Conservation (phyloP, 2,113 vertebrate genomes). For the Paraplagusia blochii region DNA sequence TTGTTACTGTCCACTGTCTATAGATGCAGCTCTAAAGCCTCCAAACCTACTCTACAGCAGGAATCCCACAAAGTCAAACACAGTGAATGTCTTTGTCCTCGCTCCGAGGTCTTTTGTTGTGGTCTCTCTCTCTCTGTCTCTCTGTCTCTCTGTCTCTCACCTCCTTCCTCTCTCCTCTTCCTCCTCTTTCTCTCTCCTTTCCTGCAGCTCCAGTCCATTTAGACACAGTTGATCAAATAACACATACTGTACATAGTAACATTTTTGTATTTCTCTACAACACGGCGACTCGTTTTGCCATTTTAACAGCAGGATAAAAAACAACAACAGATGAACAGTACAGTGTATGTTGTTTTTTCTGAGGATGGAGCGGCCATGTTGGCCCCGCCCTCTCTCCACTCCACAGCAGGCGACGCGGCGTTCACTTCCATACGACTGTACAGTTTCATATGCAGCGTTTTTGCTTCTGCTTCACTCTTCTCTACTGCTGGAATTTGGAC, state of each 20-base stretch:
- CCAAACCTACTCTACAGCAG: too few relatives aligned
- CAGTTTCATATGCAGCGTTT: constrained; percentile 33
- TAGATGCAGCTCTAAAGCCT: constrained; percentile 11
- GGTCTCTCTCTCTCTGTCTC: too few relatives aligned
- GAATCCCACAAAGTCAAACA: too few relatives aligned
- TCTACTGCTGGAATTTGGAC: constrained; percentile 61
- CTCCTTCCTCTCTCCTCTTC: constrained; percentile 17
- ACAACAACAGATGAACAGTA: constrained; percentile 4
- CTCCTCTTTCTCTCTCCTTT: constrained; percentile 24
- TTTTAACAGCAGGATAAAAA: constrained; percentile 30
- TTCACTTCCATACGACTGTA: constrained; percentile 31
- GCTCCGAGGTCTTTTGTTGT: too few relatives aligned
- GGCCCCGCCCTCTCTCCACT: constrained; percentile 26
- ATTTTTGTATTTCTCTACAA: constrained; percentile 66
- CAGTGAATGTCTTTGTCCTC: too few relatives aligned
- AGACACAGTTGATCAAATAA: constrained; percentile 43
- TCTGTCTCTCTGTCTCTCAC: too few relatives aligned
- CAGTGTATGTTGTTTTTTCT: constrained; percentile 28
- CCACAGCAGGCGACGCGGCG: constrained; percentile 23
- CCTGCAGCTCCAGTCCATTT: constrained; percentile 27
- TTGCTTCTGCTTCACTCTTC: constrained; percentile 34
- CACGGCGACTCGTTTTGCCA: constrained; percentile 42
- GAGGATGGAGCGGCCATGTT: constrained; percentile 22
- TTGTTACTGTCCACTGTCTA: constrained; percentile 8
- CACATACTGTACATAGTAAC: constrained; percentile 64